phyloP scores from a whole-genome alignment of 2,113 vertebrate species.

The Aegithalos caudatus region DNA sequence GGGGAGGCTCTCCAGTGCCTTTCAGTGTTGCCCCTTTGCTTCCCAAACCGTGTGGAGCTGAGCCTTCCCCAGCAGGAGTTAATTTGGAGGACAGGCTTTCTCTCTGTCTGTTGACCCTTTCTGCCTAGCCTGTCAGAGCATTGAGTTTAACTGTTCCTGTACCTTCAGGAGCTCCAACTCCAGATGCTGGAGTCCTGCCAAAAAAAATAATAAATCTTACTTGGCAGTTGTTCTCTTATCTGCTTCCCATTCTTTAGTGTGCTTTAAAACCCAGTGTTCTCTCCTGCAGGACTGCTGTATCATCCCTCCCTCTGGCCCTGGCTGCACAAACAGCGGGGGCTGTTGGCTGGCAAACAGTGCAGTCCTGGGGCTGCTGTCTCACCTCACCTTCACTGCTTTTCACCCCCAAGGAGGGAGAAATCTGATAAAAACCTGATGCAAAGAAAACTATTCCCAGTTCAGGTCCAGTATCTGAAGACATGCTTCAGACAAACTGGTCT shows the following conservation, averaged over 20 bases:
- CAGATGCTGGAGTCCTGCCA: not conserved
- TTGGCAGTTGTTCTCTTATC: not conserved
- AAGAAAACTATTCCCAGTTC: not conserved
- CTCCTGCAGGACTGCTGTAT: not conserved
- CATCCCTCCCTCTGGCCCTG: not conserved
- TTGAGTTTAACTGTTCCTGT: not conserved
- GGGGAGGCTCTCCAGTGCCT: not conserved
- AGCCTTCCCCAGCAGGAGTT: not conserved
- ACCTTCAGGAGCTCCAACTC: not conserved
- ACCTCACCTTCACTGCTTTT: not conserved
- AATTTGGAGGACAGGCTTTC: not conserved
- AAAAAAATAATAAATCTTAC: not conserved
- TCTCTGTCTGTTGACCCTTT: not conserved
- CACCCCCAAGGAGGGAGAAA: not conserved
- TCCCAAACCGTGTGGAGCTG: accelerated
- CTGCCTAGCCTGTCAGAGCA: not conserved
- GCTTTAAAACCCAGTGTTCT: not conserved
- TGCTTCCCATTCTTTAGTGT: not conserved
- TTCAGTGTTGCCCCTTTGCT: not conserved
- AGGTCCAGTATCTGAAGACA: not conserved
- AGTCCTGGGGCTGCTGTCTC: not conserved
- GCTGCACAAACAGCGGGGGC: not conserved
- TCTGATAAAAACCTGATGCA: not conserved
- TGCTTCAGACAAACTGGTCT: not conserved
- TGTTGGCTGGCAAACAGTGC: not conserved